These are phyloP conservation scores for Amblyjoppa proteus DNA, from an alignment of 2,888 invertebrate species.

Conservation along the genomic window DNA sequence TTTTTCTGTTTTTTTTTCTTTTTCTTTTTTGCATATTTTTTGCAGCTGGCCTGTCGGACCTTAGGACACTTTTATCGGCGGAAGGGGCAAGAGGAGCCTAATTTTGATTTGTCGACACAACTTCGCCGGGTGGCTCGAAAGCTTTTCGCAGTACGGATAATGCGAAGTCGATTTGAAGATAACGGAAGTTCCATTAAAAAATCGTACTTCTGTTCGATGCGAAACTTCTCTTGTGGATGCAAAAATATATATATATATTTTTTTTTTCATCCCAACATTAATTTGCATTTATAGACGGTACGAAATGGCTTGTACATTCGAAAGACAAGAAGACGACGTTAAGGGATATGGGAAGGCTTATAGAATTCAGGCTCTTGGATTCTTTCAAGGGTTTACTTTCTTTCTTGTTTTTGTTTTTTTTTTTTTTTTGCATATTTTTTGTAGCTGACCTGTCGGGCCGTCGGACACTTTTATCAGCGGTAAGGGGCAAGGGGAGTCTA, in stretches of 20 bases:
- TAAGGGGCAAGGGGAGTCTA: neutral
- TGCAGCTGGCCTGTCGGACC: neutral
- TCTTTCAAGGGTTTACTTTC: constrained; percentile 12
- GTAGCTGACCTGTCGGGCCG: neutral
- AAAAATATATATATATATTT: neutral
- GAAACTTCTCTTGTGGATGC: too few species aligned
- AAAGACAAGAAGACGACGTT: constrained; percentile 1
- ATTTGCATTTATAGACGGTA: too few species aligned
- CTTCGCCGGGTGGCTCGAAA: too few species aligned
- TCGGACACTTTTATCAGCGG: neutral
- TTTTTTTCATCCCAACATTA: too few species aligned
- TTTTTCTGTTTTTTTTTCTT: neutral
- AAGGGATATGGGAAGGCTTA: constrained; percentile 33
- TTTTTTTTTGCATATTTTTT: neutral
- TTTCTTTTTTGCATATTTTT: neutral
- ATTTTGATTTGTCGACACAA: too few species aligned
- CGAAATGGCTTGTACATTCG: too few species aligned
- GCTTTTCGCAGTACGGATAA: too few species aligned
- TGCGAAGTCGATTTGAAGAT: too few species aligned
- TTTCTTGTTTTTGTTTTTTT: neutral
- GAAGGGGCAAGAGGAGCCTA: neutral
- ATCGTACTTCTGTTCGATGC: too few species aligned
- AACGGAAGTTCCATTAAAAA: too few species aligned
- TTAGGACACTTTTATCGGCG: neutral
- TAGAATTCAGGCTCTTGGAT: constrained; percentile 32